Evolutionary conservation across 2,797 vertebrate species (phyloP).

Genomic region (Bovichtus diacanthus): DNA sequence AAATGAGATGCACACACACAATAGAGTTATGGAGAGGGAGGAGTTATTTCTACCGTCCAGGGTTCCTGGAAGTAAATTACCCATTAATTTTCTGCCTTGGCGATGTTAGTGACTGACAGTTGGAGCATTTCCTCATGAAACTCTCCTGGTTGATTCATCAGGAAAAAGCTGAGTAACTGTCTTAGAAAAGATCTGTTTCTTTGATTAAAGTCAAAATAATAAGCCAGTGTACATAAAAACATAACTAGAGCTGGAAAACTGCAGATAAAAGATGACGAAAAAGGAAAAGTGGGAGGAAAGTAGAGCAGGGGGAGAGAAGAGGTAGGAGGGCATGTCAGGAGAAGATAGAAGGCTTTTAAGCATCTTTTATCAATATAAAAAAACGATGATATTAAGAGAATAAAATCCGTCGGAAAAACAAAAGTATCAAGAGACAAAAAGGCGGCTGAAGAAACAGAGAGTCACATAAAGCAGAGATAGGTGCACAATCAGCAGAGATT

Average conservation of each 20-base stretch:
- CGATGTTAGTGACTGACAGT: slow-evolving; percentile 8
- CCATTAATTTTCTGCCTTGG: slow-evolving; percentile 50
- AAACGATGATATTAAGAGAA: slow-evolving; percentile 29
- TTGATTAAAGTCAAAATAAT: neutral
- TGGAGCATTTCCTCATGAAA: slow-evolving; percentile 20
- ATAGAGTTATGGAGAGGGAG: slow-evolving; percentile 46
- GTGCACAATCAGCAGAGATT: slow-evolving; percentile 33
- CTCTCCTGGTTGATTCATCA: neutral
- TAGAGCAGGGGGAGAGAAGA: slow-evolving; percentile 5
- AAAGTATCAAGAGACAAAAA: neutral
- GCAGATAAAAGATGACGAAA: slow-evolving; percentile 18
- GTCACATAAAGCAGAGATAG: slow-evolving; percentile 10
- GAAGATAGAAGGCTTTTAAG: slow-evolving; percentile 44
- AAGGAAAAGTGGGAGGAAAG: slow-evolving; percentile 24
- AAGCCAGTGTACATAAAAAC: neutral
- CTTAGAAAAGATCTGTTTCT: neutral
- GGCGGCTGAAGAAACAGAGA: neutral
- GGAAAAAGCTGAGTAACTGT: neutral
- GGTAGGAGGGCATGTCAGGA: slow-evolving; percentile 36
- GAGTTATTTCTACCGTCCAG: slow-evolving; percentile 47
- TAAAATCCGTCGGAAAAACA: slow-evolving; percentile 24
- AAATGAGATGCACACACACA: slow-evolving; percentile 54
- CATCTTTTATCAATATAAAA: slow-evolving; percentile 30
- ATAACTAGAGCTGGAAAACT: neutral
- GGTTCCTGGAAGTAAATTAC: slow-evolving; percentile 52